Conservation (phyloP, 2,888 invertebrate genomes). For the Eristalinus sepulchralis region DNA sequence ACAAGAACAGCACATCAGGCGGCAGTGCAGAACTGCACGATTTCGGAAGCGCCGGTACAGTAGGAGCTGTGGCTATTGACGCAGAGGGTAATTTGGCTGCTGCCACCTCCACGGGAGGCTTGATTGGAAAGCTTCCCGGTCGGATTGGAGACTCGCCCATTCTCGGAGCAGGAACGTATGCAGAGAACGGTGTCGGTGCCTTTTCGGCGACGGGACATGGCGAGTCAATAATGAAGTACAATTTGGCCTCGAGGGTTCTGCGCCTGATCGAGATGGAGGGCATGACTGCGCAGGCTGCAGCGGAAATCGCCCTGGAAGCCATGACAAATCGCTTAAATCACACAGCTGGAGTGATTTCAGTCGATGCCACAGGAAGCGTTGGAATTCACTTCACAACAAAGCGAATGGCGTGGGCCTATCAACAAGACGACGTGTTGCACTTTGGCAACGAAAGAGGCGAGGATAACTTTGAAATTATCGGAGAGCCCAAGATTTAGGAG, state of each 20-base stretch:
- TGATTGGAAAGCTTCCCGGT: slow-evolving; percentile 89
- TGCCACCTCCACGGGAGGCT: slow-evolving; percentile 93
- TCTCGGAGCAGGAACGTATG: slow-evolving; percentile 88
- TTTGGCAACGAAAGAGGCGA: slow-evolving; percentile 49
- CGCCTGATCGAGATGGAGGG: slow-evolving; percentile 84
- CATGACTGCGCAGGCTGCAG: slow-evolving; percentile 84
- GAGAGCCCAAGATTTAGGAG: slow-evolving; percentile 8
- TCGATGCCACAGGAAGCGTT: slow-evolving; percentile 81
- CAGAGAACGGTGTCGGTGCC: slow-evolving; percentile 87
- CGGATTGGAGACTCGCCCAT: slow-evolving; percentile 89
- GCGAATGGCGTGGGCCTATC: slow-evolving; percentile 60
- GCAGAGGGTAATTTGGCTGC: slow-evolving; percentile 86
- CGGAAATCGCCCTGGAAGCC: slow-evolving; percentile 83
- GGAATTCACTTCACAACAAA: slow-evolving; percentile 57
- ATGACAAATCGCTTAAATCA: slow-evolving; percentile 87
- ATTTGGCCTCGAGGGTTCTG: slow-evolving; percentile 87
- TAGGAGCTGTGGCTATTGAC: slow-evolving; percentile 89
- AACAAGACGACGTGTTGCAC: slow-evolving; percentile 30
- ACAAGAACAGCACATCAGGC: slow-evolving; percentile 67
- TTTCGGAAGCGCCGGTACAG: slow-evolving; percentile 86
- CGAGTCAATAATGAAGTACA: slow-evolving; percentile 89
- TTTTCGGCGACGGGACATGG: slow-evolving; percentile 92
- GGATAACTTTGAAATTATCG: slow-evolving; percentile 38
- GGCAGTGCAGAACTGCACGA: background rate
- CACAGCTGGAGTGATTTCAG: slow-evolving; percentile 88